phyloP scores from a whole-genome alignment of 1,140 invertebrate genomes.

The Galleria mellonella region DNA sequence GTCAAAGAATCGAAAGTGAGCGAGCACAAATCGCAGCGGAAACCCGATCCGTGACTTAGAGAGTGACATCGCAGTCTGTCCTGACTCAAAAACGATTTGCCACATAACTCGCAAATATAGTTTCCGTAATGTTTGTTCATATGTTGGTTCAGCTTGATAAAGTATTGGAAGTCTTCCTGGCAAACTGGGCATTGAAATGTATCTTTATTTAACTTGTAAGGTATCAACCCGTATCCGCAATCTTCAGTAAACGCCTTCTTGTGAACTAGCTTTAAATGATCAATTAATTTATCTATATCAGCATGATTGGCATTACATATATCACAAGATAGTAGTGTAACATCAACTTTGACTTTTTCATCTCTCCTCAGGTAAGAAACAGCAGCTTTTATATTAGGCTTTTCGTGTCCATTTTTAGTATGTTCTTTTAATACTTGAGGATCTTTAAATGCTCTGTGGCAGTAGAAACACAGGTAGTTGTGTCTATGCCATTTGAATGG shows the following conservation, averaged over 20 bases:
- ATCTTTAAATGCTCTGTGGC: constrained; percentile 45
- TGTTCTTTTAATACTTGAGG: constrained; percentile 38
- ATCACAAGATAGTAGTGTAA: constrained; percentile 28
- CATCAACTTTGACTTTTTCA: constrained; percentile 61
- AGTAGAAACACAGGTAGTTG: constrained; percentile 59
- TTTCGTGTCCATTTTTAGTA: constrained; percentile 32
- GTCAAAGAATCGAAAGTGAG: constrained; percentile 44
- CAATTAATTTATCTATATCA: constrained; percentile 25
- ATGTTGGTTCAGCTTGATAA: constrained; percentile 64
- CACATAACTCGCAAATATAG: constrained; percentile 87
- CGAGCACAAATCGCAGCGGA: constrained; percentile 34
- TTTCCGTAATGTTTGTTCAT: constrained; percentile 62
- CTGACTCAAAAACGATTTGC: constrained; percentile 78
- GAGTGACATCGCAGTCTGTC: constrained; percentile 45
- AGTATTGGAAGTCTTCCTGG: constrained; percentile 54
- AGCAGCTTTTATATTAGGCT: constrained; percentile 41
- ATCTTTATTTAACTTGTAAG: constrained; percentile 43
- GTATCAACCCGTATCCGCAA: constrained; percentile 41
- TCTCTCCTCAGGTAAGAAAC: constrained; percentile 52
- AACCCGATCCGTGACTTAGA: constrained; percentile 33
- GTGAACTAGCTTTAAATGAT: constrained; percentile 36
- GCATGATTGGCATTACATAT: constrained; percentile 25
- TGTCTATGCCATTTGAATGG: constrained; percentile 66
- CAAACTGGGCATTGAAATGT: constrained; percentile 57
- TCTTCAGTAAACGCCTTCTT: constrained; percentile 27